Conservation (phyloP, 2,888 invertebrate species). For the Tetanocera ferruginea region DNA sequence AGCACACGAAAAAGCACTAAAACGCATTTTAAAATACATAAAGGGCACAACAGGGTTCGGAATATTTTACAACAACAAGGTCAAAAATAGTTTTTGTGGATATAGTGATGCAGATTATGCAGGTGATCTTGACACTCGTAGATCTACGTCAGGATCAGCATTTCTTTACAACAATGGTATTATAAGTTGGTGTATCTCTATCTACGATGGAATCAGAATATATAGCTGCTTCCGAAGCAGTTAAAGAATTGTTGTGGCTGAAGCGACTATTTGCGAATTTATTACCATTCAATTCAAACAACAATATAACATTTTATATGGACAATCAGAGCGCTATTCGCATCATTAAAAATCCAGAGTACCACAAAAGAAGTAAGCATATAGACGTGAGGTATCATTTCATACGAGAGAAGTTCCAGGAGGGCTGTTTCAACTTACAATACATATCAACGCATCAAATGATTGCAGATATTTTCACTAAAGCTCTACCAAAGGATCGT, state of each 20-base stretch:
- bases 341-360: slow-evolving; percentile 35
- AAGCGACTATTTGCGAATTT: background rate
- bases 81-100: slow-evolving; percentile 32
- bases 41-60: slow-evolving; percentile 38
- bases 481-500: slow-evolving; percentile 32
- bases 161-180: slow-evolving; percentile 49
- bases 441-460: slow-evolving; percentile 36
- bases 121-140: slow-evolving; percentile 44
- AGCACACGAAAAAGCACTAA: slow-evolving; percentile 41
- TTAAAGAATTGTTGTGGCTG: slow-evolving; percentile 36
- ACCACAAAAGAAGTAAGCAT: slow-evolving; percentile 30
- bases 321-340: slow-evolving; percentile 33
- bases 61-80: slow-evolving; percentile 28
- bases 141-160: slow-evolving; percentile 49
- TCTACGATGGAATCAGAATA: slow-evolving; percentile 48
- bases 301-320: background rate
- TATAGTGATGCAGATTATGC: slow-evolving; percentile 50
- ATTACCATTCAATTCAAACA: background rate
- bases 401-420: slow-evolving; percentile 36
- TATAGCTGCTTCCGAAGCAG: slow-evolving; percentile 13
- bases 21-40: slow-evolving; percentile 46
- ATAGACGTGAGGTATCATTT: slow-evolving; percentile 38
- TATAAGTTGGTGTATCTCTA: slow-evolving; percentile 58
- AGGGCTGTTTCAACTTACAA: slow-evolving; percentile 27
- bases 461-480: slow-evolving; percentile 32